Percentiles rank a stretch among this genome's conserved stretches.
These are phyloP conservation scores for Cossypha caffra DNA, from an alignment of 2,797 vertebrate genomes.

Conservation along the genomic window DNA sequence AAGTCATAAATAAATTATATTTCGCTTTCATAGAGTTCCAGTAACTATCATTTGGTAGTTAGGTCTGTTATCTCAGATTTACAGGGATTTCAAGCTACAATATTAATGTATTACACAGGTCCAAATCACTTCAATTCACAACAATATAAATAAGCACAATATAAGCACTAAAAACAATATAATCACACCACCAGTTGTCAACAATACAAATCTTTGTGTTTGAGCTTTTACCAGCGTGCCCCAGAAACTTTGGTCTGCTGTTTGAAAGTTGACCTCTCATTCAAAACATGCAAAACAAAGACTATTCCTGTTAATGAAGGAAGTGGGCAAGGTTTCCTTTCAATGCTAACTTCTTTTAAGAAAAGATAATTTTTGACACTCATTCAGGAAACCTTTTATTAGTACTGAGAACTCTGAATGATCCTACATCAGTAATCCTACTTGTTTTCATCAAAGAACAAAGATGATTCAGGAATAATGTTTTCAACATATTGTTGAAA, in stretches of 20 bases:
- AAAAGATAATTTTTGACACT: background rate
- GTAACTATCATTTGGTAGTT: background rate
- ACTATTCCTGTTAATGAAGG: background rate
- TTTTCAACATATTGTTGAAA: background rate
- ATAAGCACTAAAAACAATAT: background rate
- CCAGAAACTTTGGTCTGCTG: background rate
- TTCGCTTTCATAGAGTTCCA: background rate
- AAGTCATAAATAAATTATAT: background rate
- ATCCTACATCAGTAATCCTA: background rate
- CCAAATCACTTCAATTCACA: background rate
- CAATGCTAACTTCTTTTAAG: background rate
- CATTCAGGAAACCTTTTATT: slow-evolving; percentile 3
- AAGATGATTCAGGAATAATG: background rate
- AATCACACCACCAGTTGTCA: background rate
- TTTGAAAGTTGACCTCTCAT: background rate
- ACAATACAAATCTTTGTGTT: background rate
- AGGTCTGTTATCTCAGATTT: background rate
- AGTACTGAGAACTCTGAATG: background rate
- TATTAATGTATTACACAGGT: background rate
- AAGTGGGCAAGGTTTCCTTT: slow-evolving; percentile 46
- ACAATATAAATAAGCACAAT: background rate
- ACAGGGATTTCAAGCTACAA: background rate
- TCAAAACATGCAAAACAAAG: background rate
- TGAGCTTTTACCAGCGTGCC: background rate
- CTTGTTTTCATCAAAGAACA: background rate